These are phyloP conservation scores for Plemyria rubiginata DNA, from an alignment of 2,888 invertebrate species.

Conservation along the genomic window DNA sequence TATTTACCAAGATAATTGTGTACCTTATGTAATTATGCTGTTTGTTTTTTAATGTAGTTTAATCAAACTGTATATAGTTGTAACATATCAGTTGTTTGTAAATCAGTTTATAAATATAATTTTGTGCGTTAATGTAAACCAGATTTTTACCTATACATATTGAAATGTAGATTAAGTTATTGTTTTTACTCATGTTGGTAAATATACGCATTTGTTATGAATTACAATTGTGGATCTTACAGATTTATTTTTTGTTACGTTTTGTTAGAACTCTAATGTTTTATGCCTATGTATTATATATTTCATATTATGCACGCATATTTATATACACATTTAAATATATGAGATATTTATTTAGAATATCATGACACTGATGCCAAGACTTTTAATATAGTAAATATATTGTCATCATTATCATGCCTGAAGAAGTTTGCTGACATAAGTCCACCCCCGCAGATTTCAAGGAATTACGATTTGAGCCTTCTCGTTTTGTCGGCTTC, in stretches of 20 bases:
- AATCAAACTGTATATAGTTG: slow-evolving; percentile 64
- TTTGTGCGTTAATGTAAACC: slow-evolving; percentile 47
- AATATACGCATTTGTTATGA: slow-evolving; percentile 36
- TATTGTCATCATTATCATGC: not conserved
- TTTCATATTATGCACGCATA: slow-evolving; percentile 5
- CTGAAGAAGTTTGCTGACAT: too few relatives aligned
- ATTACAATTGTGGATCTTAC: slow-evolving; percentile 6
- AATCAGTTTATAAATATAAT: slow-evolving; percentile 46
- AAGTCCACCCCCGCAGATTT: not conserved
- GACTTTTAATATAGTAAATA: slow-evolving; percentile 25
- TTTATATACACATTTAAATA: not conserved
- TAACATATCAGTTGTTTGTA: slow-evolving; percentile 70
- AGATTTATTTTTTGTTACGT: slow-evolving; percentile 34
- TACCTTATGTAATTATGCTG: slow-evolving; percentile 37
- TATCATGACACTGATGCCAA: slow-evolving; percentile 22
- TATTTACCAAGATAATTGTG: slow-evolving; percentile 52
- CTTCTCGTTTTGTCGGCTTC: not conserved
- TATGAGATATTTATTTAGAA: slow-evolving; percentile 16
- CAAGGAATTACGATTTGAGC: not conserved
- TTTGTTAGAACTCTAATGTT: slow-evolving; percentile 15
- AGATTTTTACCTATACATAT: slow-evolving; percentile 38
- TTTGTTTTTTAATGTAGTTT: slow-evolving; percentile 45
- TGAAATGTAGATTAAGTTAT: slow-evolving; percentile 23
- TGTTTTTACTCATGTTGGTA: slow-evolving; percentile 18
- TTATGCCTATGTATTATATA: slow-evolving; percentile 13